A percentile compares a stretch with the other conserved stretches of the same genome.
phyloP scores from a whole-genome alignment of 1,140 invertebrate species.

The Aphidius ervi region DNA sequence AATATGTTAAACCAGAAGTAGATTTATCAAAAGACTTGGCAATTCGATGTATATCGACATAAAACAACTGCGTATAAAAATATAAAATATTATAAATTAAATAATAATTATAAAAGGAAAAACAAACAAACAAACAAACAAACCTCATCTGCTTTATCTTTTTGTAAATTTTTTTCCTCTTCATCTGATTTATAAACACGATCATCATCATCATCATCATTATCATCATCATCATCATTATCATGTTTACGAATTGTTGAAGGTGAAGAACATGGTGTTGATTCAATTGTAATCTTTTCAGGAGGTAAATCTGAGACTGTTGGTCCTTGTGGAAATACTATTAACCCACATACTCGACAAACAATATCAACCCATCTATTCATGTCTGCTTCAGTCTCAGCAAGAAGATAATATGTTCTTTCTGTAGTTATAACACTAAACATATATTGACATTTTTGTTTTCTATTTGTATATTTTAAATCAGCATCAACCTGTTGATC shows the following conservation, averaged over 20 bases:
- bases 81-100: not conserved
- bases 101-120: too few relatives aligned
- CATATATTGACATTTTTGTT: slow-evolving; percentile 79
- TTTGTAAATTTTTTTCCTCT: slow-evolving; percentile 43
- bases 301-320: slow-evolving; percentile 48
- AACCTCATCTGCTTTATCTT: slow-evolving; percentile 47
- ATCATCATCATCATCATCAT: too few relatives aligned
- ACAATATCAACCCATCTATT: slow-evolving; percentile 92
- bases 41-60: slow-evolving; percentile 30
- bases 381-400: slow-evolving; percentile 88
- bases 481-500: slow-evolving; percentile 72
- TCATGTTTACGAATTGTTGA: slow-evolving; percentile 32
- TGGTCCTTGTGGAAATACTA: slow-evolving; percentile 65
- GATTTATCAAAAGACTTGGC: slow-evolving; percentile 49
- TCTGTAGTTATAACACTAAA: slow-evolving; percentile 86
- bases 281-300: slow-evolving; percentile 46
- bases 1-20: slow-evolving; percentile 61
- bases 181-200: slow-evolving; percentile 28
- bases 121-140: not conserved
- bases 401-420: slow-evolving; percentile 86
- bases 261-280: slow-evolving; percentile 54
- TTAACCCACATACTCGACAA: slow-evolving; percentile 85
- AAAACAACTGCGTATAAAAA: slow-evolving; percentile 15
- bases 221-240: slow-evolving; percentile 26
- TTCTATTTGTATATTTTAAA: slow-evolving; percentile 74